Evolutionary conservation across 2,797 vertebrate species (phyloP), one percentile per base, ranked within the genome.

Genomic region (Neopelma chrysocephalum): DNA sequence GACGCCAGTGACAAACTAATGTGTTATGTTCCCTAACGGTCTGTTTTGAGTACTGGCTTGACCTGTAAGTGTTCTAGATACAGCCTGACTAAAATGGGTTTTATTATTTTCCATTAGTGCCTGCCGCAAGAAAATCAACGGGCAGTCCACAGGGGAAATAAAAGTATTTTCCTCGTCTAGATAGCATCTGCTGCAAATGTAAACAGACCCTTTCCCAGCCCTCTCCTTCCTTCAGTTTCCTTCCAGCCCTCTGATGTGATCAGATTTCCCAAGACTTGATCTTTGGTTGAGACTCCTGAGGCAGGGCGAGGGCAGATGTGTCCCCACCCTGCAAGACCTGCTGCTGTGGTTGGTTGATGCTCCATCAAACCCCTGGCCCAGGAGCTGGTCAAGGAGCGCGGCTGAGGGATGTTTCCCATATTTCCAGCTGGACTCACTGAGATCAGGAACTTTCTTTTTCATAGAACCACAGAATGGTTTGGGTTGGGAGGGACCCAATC

Each of bases 81-180:
- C 88, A 93, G 94, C 86, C 96, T 96, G 96, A 97, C 91, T 92
- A 97, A 98, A 98, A 97, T 96, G 88, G 95, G 91, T 96, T 98
- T 98, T 98, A 98, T 98, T 97, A 96, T 98, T 98, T 98, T 97
- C 98, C 97, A 97, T 97, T 98, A 97, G 95, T 95, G 96, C 89
- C 92, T 97, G 96, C 94, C 19, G 2, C 96, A 97, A 97, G 92
- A 96, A 98, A 97, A 98, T 96, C 97, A 98, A 96, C 81, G 17
- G 72, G 89, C 84, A 72, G 94, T 95, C 94, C 96, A 95, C 95
- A 84, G 83, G 97, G 96, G 96, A 98, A 98, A 98, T 97, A 97
- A 97, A 97, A 95, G 90, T 87, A 94, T 96, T 97, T 98, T 93
- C 92, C 87, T 96, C 71, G 89, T 92, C 71, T 64, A 85, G 70